A percentile compares a stretch with the other conserved stretches of the same genome.
These are phyloP conservation scores for Synanthedon tipuliformis DNA, from an alignment of 2,888 invertebrate species.

Conservation along the genomic window DNA sequence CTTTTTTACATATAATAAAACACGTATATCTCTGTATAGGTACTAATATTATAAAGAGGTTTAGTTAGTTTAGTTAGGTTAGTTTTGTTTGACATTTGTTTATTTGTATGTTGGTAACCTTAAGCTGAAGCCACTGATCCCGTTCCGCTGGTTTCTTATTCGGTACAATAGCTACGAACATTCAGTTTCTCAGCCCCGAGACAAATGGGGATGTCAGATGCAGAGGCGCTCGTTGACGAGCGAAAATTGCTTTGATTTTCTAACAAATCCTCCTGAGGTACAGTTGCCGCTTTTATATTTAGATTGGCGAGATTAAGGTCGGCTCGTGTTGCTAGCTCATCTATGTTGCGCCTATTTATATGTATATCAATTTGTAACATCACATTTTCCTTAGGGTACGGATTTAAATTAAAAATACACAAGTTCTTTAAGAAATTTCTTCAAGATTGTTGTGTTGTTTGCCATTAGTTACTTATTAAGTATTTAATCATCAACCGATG, in stretches of 20 bases:
- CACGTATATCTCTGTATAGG: too few relatives aligned
- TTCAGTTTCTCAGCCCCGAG: constrained; percentile 21
- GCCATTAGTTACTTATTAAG: too few relatives aligned
- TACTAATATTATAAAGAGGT: too few relatives aligned
- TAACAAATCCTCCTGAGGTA: constrained; percentile 26
- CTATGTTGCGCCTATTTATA: too few relatives aligned
- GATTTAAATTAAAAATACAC: too few relatives aligned
- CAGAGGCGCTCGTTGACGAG: constrained; percentile 34
- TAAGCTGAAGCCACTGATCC: constrained; percentile 8
- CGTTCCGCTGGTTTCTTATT: constrained; percentile 23
- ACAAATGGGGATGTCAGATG: constrained; percentile 44
- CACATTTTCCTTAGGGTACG: too few relatives aligned
- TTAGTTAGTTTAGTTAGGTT: too few relatives aligned
- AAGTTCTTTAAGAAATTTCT: too few relatives aligned
- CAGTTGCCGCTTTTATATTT: constrained; percentile 22
- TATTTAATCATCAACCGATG: too few relatives aligned
- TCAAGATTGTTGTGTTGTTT: too few relatives aligned
- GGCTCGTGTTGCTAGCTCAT: neutral
- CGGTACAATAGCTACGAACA: constrained; percentile 10
- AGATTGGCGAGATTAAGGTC: constrained; percentile 10
- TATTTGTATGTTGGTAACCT: neutral
- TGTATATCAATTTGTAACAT: too few relatives aligned
- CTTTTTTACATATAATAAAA: too few relatives aligned
- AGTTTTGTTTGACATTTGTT: neutral
- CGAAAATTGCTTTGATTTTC: constrained; percentile 46